Evolutionary conservation across 1,140 invertebrate genomes (phyloP).

Genomic region (Teleogryllus occipitalis): DNA sequence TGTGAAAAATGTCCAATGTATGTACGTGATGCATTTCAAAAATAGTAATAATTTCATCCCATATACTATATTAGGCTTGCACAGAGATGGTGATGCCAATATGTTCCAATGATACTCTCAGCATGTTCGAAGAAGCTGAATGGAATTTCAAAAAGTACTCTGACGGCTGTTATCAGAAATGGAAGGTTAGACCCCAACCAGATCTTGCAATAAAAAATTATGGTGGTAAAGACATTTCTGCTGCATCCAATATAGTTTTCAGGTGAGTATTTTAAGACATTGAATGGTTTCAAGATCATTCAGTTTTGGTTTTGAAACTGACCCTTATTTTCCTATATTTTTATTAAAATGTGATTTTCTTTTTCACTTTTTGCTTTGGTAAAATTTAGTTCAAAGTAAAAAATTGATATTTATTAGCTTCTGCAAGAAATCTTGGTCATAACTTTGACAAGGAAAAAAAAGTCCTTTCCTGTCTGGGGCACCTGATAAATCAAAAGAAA

Average conservation of each 20-base stretch:
- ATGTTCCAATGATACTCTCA: conserved; percentile 65
- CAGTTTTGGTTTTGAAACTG: no score
- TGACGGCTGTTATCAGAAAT: conserved; percentile 60
- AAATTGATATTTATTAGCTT: no score
- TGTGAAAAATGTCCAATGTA: background rate
- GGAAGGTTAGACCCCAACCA: conserved; percentile 53
- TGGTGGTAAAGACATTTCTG: conserved; percentile 63
- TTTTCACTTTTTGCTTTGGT: no score
- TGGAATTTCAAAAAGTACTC: conserved; percentile 67
- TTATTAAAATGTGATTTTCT: no score
- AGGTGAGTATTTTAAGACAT: conserved; percentile 37
- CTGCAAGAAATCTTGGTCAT: no score
- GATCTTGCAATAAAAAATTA: conserved; percentile 65
- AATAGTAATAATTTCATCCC: background rate
- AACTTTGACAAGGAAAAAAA: no score
- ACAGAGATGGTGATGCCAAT: conserved; percentile 95
- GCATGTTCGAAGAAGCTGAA: conserved; percentile 70
- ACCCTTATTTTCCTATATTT: no score
- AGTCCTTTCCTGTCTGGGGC: no score
- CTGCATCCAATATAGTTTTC: conserved; percentile 77
- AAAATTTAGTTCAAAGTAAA: no score
- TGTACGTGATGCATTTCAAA: background rate
- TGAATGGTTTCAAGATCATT: background rate
- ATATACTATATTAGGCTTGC: conserved; percentile 52
- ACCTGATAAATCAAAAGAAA: no score